Percentiles rank a stretch among this genome's conserved stretches.
Evolutionary conservation across 37 sponge, comb jelly and placozoan species (phyloP).

Genomic region (Haliclona indistincta): DNA sequence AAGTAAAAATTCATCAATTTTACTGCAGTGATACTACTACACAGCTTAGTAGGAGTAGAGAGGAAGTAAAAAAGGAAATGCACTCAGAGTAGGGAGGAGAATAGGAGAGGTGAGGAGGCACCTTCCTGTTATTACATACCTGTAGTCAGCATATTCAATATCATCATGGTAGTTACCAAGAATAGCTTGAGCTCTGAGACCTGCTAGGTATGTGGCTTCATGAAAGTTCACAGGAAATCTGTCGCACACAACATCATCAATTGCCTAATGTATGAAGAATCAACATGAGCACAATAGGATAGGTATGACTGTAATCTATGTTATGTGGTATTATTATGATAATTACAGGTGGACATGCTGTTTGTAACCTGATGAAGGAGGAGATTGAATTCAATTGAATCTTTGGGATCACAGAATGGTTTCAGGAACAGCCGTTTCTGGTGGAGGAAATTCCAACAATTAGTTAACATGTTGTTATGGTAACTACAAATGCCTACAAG

Average conservation of each 20-base stretch:
- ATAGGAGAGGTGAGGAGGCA: background rate
- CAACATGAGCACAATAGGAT: background rate
- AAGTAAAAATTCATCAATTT: background rate
- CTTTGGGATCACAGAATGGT: constrained; percentile 77
- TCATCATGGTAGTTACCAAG: constrained; percentile 69
- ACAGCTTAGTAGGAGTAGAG: background rate
- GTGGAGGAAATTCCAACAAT: background rate
- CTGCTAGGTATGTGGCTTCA: constrained; percentile 86
- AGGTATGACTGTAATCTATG: background rate
- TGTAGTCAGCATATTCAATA: constrained; percentile 61
- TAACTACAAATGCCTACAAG: background rate
- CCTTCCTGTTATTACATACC: constrained; percentile 22
- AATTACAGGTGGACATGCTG: background rate
- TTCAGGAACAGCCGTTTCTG: constrained; percentile 92
- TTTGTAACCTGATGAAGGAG: constrained; percentile 78
- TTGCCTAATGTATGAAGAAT: constrained; percentile 51
- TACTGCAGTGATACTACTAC: background rate
- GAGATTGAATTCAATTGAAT: constrained; percentile 85
- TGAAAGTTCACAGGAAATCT: constrained; percentile 77
- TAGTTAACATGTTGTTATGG: background rate
- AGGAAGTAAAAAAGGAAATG: background rate
- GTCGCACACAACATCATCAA: constrained; percentile 88
- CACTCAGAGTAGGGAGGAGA: background rate
- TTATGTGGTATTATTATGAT: background rate
- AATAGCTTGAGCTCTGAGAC: constrained; percentile 82